These are phyloP conservation scores for Sigmodon hispidus DNA, from an alignment of 2,113 vertebrate species.

Conservation along the genomic window DNA sequence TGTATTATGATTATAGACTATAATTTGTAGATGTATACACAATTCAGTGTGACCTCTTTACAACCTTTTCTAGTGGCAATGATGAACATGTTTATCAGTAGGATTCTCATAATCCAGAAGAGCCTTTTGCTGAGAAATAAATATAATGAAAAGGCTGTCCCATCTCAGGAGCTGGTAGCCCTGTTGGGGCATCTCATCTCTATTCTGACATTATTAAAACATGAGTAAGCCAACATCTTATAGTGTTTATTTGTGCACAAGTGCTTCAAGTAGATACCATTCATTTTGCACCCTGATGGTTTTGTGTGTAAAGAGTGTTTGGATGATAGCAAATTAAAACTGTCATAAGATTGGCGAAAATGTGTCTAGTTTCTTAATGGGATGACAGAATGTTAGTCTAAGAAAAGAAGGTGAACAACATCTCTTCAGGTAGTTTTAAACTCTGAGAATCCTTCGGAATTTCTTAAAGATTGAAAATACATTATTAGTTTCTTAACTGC, in stretches of 20 bases:
- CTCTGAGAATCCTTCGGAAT: neutral
- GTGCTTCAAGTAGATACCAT: neutral
- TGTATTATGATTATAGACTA: neutral
- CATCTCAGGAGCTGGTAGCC: neutral
- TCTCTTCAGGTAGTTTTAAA: neutral
- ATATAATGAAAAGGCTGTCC: neutral
- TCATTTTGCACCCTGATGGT: neutral
- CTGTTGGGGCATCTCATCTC: neutral
- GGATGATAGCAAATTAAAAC: constrained; percentile 6
- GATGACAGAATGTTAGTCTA: constrained; percentile 35
- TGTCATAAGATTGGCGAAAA: neutral
- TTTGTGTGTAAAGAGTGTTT: constrained; percentile 33
- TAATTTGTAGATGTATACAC: neutral
- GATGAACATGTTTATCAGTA: neutral
- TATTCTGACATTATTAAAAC: constrained; percentile 25
- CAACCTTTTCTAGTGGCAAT: neutral
- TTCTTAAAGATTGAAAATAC: neutral
- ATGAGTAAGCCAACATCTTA: neutral
- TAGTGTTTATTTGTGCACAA: neutral
- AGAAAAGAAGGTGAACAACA: neutral
- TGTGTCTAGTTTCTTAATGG: neutral
- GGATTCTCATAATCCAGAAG: neutral
- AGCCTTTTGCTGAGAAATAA: neutral
- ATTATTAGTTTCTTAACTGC: neutral
- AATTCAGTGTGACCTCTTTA: neutral